phyloP scores from a whole-genome alignment of 2,797 vertebrate genomes.

The Aulostomus chinensis region DNA sequence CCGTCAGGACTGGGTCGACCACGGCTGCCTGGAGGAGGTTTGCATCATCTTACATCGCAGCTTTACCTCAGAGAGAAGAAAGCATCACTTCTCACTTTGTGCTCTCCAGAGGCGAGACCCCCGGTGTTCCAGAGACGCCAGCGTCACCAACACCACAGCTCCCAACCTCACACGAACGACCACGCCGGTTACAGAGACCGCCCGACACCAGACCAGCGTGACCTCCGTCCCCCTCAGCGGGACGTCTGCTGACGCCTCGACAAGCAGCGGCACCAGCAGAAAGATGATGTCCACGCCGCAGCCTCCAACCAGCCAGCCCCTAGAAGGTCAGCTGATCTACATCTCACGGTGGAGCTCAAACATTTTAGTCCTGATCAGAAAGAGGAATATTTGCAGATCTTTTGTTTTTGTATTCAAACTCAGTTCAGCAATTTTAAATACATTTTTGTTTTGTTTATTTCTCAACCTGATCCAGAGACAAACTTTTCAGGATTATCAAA shows the following conservation, averaged over 20 bases:
- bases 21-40: conserved; percentile 92
- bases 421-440: too few species aligned
- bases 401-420: too few species aligned
- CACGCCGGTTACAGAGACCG: conserved; percentile 43
- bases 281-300: conserved; percentile 50
- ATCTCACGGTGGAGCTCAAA: not conserved
- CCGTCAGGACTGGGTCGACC: conserved; percentile 97
- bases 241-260: conserved; percentile 61
- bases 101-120: conserved; percentile 83
- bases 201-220: conserved; percentile 60
- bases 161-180: conserved; percentile 63
- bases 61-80: not conserved
- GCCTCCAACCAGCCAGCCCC: conserved; percentile 80
- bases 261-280: conserved; percentile 55
- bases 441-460: too few species aligned
- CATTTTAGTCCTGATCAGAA: too few species aligned
- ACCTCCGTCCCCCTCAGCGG: conserved; percentile 65
- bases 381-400: too few species aligned
- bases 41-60: conserved; percentile 19
- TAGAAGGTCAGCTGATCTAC: conserved; percentile 74
- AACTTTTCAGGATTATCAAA: too few species aligned
- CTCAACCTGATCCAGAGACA: too few species aligned
- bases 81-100: not conserved
- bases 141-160: conserved; percentile 59
- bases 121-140: conserved; percentile 76